These are phyloP conservation scores for Bos javanicus DNA, from an alignment of 2,113 vertebrate genomes.

Conservation along the genomic window DNA sequence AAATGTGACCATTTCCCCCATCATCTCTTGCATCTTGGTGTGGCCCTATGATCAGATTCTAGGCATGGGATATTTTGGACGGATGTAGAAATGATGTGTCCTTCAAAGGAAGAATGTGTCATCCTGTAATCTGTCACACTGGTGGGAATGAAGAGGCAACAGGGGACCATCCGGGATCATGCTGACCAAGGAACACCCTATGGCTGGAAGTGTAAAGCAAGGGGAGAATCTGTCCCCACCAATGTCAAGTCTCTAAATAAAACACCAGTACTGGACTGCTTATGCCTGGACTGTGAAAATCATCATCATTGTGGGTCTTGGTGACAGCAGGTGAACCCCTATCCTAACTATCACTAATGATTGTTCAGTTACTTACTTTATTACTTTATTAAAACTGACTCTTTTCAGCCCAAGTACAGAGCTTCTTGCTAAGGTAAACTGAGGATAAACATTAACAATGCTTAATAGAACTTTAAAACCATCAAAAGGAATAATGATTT, in stretches of 20 bases:
- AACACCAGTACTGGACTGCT: neutral
- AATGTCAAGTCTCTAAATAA: neutral
- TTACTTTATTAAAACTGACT: neutral
- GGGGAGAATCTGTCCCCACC: neutral
- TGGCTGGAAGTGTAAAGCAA: neutral
- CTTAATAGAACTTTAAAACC: neutral
- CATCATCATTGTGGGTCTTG: neutral
- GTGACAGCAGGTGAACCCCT: neutral
- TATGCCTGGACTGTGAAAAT: neutral
- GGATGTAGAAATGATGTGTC: neutral
- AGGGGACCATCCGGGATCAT: neutral
- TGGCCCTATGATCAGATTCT: neutral
- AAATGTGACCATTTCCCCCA: neutral
- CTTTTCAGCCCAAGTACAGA: neutral
- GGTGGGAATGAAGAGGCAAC: neutral
- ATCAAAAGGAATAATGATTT: neutral
- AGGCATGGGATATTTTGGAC: neutral
- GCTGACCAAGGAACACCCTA: neutral
- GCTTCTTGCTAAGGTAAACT: neutral
- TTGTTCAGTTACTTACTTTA: neutral
- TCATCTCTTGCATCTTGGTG: neutral
- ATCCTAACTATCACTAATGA: neutral
- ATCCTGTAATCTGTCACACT: neutral
- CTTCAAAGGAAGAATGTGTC: neutral
- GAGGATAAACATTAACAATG: neutral